Evolutionary conservation across 2,797 vertebrate genomes (phyloP), one percentile per base, ranked within the genome.

Genomic region (Gallinago solitaria): DNA sequence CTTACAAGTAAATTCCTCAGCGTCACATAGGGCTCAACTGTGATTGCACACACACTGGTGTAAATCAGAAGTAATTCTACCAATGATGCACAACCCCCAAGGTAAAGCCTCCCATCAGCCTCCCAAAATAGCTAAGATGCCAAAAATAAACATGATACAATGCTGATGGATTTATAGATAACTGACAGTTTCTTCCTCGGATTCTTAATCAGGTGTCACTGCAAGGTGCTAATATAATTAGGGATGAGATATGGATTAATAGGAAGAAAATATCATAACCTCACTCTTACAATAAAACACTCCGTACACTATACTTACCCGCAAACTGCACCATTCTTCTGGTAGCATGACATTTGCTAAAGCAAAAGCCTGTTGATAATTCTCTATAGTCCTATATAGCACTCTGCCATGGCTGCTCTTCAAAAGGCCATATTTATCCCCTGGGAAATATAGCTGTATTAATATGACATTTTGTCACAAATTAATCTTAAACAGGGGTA

Each of bases 391-490:
- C 96, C 97, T 73, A 97, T 97, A 82, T 24, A 95, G 83, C 76
- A 78, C 41, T 35, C 89, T 90, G 75, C 71, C 92, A 64, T 89
- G 71, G 60, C 87, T 90, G 91, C 74, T 88, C 96, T 95, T 95
- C 94, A 95, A 95, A 97, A 97, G 97, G 97, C 90, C 94, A 85
- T 63, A 78, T 96, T 79, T 95, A 84, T 95, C 94, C 96, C 95
- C 64, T 85, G 95, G 96, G 88, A 97, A 94, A 94, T 96, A 91
- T 88, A 96, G 97, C 95, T 96, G 91, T 97, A 96, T 97, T 96
- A 97, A 97, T 94, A 92, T 84, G 95, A 97, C 90, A 92, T 96
- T 97, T 95, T 95, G 93, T 96, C 96, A 96, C 95, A 96, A 95
- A 95, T 97, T 92, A 97, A 92, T 96, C 89, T 97, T 90, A 93